Evolutionary conservation across 1,140 invertebrate species (phyloP), one percentile per base, ranked within the genome.

Genomic region (Cataglyphis hispanica): DNA sequence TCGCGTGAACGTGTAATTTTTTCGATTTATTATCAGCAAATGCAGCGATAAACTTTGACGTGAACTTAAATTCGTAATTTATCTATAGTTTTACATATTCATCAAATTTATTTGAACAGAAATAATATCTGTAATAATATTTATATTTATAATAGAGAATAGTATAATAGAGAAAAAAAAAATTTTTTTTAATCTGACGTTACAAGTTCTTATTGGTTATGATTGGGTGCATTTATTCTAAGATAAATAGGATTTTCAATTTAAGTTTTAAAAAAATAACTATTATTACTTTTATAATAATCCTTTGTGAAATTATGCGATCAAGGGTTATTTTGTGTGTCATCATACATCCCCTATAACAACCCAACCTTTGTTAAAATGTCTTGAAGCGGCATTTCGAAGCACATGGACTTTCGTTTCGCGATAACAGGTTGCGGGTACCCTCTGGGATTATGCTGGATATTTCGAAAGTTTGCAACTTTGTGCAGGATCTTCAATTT

Each of bases 381-480:
- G 81, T 77, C 88, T 81, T 75, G 56, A 56, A 83, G 69, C 60
- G 74, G 53, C 77, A 85, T 80, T 85, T 85, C 75, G 70, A 27
- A 75, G 58, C 84, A 56, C 75, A 53, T 81, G 72, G 58, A 84
- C 76, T 78, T 72, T 61, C 43, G 66, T 50, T 50, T 64, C 34
- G 56, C 81, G 86, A 87, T 87, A 90, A 87, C 85, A 67, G 53
- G 58, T 74, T 74, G 78, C 60, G 34, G 64, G 78, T 76, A 90
- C 86, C 85, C 88, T 87, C 66, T 69, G 88, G 88, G 77, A 89
- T 80, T 63, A 67, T 83, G 72, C 61, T 83, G 70, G 81, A 84
- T 87, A 89, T 89, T 90, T 89, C 86, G 67, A 85, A 76, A 90
- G 88, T 89, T 77, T 86, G 75, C 67, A 87, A 90, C 85, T 81